Conservation (phyloP, 2,888 invertebrate species). For the Hoplodrina blanda region DNA sequence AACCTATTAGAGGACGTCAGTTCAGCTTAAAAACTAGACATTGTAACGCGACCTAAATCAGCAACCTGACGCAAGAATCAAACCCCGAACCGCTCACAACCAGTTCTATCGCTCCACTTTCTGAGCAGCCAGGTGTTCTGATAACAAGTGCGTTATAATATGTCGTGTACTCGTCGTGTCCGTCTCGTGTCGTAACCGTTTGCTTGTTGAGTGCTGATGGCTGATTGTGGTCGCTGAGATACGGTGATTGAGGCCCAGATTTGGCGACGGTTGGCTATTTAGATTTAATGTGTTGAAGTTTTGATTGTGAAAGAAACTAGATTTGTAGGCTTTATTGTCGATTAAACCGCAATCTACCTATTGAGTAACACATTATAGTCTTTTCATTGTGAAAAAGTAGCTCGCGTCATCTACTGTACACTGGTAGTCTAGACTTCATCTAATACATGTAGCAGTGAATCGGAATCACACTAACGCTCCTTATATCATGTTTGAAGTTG, state of each 20-base stretch:
- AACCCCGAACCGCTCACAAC: conserved; percentile 43
- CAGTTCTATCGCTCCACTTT: conserved; percentile 56
- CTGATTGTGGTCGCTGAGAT: conserved; percentile 20
- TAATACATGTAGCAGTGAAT: neutral
- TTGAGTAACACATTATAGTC: neutral
- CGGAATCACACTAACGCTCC: conserved; percentile 4
- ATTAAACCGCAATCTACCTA: neutral
- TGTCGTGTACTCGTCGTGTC: conserved; percentile 2
- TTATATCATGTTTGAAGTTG: conserved; percentile 1
- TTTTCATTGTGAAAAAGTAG: neutral
- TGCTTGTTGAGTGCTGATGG: conserved; percentile 4
- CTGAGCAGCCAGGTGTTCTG: conserved; percentile 40
- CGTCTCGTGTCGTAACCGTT: conserved; percentile 25
- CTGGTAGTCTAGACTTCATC: neutral
- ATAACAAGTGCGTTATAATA: conserved; percentile 61
- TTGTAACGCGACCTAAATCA: conserved; percentile 36
- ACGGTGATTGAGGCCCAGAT: conserved; percentile 29
- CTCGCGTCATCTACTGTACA: too few relatives aligned
- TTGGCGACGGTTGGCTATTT: conserved; percentile 36
- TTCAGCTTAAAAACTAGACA: conserved; percentile 5
- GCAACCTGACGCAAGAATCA: conserved; percentile 58
- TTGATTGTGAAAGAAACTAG: conserved; percentile 24
- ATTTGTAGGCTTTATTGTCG: neutral
- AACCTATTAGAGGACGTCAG: neutral
- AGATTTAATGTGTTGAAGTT: conserved; percentile 14